phyloP scores from a whole-genome alignment of 2,113 vertebrate species.

The Odontesthes bonariensis region DNA sequence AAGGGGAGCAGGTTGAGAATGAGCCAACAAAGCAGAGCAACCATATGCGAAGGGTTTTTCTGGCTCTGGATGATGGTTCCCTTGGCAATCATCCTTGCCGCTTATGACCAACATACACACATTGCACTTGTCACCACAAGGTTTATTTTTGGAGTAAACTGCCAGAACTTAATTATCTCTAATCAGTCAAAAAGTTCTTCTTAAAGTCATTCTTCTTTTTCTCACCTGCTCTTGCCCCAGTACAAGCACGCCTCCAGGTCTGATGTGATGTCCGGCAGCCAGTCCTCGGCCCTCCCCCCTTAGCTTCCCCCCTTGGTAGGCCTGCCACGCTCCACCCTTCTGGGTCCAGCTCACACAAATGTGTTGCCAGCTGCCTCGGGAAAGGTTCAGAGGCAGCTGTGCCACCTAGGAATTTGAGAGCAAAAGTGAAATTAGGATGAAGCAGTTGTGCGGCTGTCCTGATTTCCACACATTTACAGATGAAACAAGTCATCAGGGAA shows the following conservation, averaged over 20 bases:
- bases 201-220: no score
- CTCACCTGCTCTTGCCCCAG: constrained; percentile 97
- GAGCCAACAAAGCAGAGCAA: constrained; percentile 5
- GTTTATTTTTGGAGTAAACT: neutral
- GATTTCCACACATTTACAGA: neutral
- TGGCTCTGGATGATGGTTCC: neutral
- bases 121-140: neutral
- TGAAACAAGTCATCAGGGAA: neutral
- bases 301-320: constrained; percentile 89
- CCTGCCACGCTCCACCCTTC: constrained; percentile 90
- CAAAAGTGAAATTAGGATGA: neutral
- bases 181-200: neutral
- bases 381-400: constrained; percentile 90
- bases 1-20: neutral
- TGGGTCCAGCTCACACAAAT: constrained; percentile 94
- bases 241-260: constrained; percentile 90
- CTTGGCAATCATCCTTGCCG: neutral
- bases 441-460: neutral
- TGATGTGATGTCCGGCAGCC: constrained; percentile 92
- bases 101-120: neutral
- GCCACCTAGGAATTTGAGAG: constrained; percentile 84
- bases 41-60: neutral
- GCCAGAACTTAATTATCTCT: neutral
- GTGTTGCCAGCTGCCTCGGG: constrained; percentile 92
- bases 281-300: constrained; percentile 88